These are phyloP conservation scores for Ornithoptera alexandrae DNA, from an alignment of 2,888 invertebrate species.

Conservation along the genomic window DNA sequence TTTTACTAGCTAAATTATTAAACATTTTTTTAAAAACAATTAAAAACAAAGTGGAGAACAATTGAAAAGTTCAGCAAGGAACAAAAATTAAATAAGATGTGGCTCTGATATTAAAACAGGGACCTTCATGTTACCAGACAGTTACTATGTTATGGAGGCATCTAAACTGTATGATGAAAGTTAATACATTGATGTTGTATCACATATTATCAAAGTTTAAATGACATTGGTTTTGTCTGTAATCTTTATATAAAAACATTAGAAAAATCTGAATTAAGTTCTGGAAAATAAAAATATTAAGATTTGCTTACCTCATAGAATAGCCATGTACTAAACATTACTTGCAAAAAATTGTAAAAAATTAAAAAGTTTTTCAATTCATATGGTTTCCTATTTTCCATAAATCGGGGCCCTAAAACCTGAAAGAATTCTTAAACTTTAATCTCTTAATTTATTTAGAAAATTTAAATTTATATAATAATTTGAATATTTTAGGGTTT, in stretches of 20 bases:
- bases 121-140: too few relatives aligned
- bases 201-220: not conserved
- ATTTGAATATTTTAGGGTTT: not conserved
- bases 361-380: constrained; percentile 88
- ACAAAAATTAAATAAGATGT: too few relatives aligned
- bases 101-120: too few relatives aligned
- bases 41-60: too few relatives aligned
- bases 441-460: too few relatives aligned
- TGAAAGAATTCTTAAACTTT: constrained; percentile 47
- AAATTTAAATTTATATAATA: not conserved
- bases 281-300: not conserved
- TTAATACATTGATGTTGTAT: not conserved
- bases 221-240: not conserved
- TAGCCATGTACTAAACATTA: constrained; percentile 92
- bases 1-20: too few relatives aligned
- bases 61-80: too few relatives aligned
- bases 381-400: constrained; percentile 95
- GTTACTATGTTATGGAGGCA: too few relatives aligned
- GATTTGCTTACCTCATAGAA: constrained; percentile 91
- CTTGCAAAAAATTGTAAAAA: constrained; percentile 92
- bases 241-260: not conserved
- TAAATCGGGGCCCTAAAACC: constrained; percentile 91
- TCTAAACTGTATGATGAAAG: too few relatives aligned
- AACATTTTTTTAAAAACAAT: too few relatives aligned
- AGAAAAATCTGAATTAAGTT: too few relatives aligned